These are phyloP conservation scores for Xestia sexstrigata DNA, from an alignment of 2,888 invertebrate genomes.

Conservation along the genomic window DNA sequence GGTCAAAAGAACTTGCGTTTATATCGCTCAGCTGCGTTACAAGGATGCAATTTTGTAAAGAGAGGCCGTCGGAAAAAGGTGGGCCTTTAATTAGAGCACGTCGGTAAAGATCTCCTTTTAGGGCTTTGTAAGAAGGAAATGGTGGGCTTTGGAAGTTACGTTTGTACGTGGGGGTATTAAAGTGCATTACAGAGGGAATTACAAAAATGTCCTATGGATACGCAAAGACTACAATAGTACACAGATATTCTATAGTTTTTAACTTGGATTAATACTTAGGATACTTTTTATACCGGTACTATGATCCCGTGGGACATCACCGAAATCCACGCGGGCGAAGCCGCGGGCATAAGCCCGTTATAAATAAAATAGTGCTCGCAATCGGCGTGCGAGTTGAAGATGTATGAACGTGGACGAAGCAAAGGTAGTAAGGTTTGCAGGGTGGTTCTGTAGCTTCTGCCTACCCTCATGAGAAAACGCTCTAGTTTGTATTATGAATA, in stretches of 20 bases:
- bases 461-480: too few species aligned
- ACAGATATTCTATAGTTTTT: too few species aligned
- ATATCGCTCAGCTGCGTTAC: constrained; percentile 39
- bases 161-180: not conserved
- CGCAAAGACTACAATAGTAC: too few species aligned
- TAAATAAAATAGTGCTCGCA: not conserved
- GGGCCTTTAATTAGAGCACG: constrained; percentile 41
- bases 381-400: not conserved
- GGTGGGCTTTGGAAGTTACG: not conserved
- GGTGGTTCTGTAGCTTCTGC: too few species aligned
- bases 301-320: too few species aligned
- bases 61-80: constrained; percentile 35
- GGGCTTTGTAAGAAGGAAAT: constrained; percentile 18
- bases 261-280: too few species aligned
- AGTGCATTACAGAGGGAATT: not conserved
- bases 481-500: not conserved
- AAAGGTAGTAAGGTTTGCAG: too few species aligned
- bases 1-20: constrained; percentile 23
- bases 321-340: too few species aligned
- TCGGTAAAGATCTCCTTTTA: constrained; percentile 11
- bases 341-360: too few species aligned
- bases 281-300: too few species aligned
- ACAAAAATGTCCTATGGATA: not conserved
- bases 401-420: not conserved
- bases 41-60: constrained; percentile 56